Base-by-base conservation (phyloP, 92 coral and sea anemone genomes). In the Meandrina meandrites region DNA sequence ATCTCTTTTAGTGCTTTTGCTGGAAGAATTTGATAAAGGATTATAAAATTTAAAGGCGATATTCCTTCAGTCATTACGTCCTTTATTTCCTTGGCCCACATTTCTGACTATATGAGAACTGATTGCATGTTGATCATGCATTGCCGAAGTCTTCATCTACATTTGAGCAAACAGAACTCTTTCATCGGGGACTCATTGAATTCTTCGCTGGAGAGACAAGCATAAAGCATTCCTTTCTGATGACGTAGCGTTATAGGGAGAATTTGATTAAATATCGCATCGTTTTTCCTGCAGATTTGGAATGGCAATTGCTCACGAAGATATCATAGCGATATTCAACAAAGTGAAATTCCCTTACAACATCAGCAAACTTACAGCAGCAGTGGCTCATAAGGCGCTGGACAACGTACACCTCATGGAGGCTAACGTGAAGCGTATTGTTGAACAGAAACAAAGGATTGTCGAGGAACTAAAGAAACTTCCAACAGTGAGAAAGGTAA, bases 261-360 rank as follows among this genome's bases (percentile, higher is more conserved):
- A 68, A 1, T 37, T 40, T 69, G 75, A 31, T 5, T 0, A 8
- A 32, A 34, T 71, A 8, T 71, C 34, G 47, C 48, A 3, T 1
- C 34, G 37, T 56, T 66, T 30, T 75, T 74, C 71, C 30, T 67
- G 1, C 70, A 87, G 90, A 73, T 54, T 87, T 87, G 90, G 90
- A 12, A 87, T 87, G 90, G 90, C 90, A 9, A 34, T 87, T 62
- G 90, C 86, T 13, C 90, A 87, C 72, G 86, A 87, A 60, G 86
- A 54, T 12, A 81, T 87, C 54, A 80, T 87, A 50, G 81, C 45
- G 50, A 53, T 60, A 40, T 87, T 82, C 83, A 82, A 88, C 83
- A 88, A 78, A 67, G 91, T 88, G 22, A 88, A 88, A 76, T 82
- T 75, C 48, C 88, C 83, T 27, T 88, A 88, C 66, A 88, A 54